A percentile compares a stretch with the other conserved stretches of the same genome.
Conservation (phyloP, 2,797 vertebrate species). For the Crenichthys baileyi region DNA sequence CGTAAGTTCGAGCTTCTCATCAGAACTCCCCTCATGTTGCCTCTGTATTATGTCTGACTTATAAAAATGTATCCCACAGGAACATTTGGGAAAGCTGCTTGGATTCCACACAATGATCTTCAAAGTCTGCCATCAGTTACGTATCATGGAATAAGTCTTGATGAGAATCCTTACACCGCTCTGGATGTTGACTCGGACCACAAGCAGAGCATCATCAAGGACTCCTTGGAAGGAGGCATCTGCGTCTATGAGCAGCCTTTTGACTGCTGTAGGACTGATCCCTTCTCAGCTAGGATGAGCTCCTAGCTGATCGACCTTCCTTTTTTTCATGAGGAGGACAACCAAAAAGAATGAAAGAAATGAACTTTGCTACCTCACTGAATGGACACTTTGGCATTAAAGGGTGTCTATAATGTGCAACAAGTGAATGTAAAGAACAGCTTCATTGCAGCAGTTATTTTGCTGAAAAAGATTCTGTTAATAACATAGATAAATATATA, state of each 20-base stretch:
- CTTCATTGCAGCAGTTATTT: constrained; percentile 37
- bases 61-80: constrained; percentile 70
- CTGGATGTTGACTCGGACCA: constrained; percentile 79
- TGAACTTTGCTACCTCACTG: constrained; percentile 89
- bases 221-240: constrained; percentile 74
- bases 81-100: constrained; percentile 93
- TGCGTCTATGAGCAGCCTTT: constrained; percentile 79
- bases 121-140: constrained; percentile 56
- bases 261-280: constrained; percentile 82
- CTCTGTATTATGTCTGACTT: neutral
- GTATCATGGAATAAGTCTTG: constrained; percentile 72
- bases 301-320: constrained; percentile 78
- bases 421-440: constrained; percentile 78
- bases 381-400: constrained; percentile 74
- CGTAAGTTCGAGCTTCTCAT: constrained; percentile 78
- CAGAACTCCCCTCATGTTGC: rapidly evolving
- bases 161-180: constrained; percentile 76
- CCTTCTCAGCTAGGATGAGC: constrained; percentile 65
- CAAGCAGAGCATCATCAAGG: constrained; percentile 67
- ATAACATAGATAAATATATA: constrained; percentile 84
- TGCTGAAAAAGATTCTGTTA: constrained; percentile 76
- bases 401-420: constrained; percentile 67
- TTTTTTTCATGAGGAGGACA: constrained; percentile 62
- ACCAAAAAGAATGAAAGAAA: constrained; percentile 53
- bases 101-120: constrained; percentile 84